Evolutionary conservation across 1,140 invertebrate genomes (phyloP).

Genomic region (Euwallacea fornicatus): DNA sequence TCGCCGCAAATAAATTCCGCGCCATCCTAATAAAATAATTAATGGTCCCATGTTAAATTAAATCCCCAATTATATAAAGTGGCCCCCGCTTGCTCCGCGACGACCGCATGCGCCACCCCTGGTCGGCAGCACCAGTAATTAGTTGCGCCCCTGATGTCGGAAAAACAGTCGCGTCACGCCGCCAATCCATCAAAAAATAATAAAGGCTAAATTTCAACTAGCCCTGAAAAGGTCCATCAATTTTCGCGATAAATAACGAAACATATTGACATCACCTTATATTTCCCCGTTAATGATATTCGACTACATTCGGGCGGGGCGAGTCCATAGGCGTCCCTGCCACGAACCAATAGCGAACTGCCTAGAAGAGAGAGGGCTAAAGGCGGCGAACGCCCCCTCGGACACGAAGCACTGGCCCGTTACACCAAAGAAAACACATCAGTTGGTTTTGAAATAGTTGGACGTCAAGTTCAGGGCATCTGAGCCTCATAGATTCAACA

Average conservation of each 20-base stretch:
- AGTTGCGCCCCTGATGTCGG: conserved; percentile 14
- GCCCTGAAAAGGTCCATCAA: conserved; percentile 47
- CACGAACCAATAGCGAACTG: conserved; percentile 27
- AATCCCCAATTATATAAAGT: conserved; percentile 35
- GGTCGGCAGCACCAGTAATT: conserved; percentile 11
- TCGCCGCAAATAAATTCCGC: conserved; percentile 19
- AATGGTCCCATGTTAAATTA: conserved; percentile 31
- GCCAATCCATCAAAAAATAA: conserved; percentile 53
- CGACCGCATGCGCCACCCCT: neutral
- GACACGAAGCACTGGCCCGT: conserved; percentile 18
- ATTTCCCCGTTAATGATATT: conserved; percentile 51
- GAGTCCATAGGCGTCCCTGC: conserved; percentile 29
- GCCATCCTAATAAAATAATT: conserved; percentile 30
- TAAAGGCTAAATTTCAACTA: conserved; percentile 51
- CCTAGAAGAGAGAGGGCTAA: neutral
- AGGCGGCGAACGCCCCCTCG: conserved; percentile 4
- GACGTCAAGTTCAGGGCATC: conserved; percentile 14
- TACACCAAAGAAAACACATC: conserved; percentile 4
- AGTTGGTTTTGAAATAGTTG: conserved; percentile 26
- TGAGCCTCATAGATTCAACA: too few relatives aligned
- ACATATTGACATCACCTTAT: conserved; percentile 51
- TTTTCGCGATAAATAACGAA: conserved; percentile 50
- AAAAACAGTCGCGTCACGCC: conserved; percentile 37
- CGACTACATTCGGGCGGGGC: conserved; percentile 39
- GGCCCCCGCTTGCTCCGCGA: conserved; percentile 3